phyloP scores from a whole-genome alignment of 2,888 invertebrate genomes.

The Epinotia ramella region DNA sequence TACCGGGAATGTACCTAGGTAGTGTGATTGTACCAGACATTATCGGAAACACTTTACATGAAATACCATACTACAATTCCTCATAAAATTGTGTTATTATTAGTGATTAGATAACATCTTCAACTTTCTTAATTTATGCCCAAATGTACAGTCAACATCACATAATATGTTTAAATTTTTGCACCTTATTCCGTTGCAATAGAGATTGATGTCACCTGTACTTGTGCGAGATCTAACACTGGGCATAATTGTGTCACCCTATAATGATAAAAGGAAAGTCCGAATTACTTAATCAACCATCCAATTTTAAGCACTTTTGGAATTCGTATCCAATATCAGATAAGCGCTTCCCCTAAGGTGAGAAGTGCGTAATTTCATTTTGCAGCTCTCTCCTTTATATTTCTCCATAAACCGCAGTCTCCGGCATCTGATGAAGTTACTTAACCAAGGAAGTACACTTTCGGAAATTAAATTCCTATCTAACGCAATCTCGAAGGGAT shows the following conservation, averaged over 20 bases:
- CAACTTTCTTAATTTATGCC: neutral
- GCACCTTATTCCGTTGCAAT: neutral
- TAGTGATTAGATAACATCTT: neutral
- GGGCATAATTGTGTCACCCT: conserved; percentile 6
- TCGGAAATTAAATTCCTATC: conserved; percentile 45
- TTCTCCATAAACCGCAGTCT: conserved; percentile 28
- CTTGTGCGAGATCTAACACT: neutral
- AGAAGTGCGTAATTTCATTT: conserved; percentile 29
- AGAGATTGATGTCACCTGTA: too few species aligned
- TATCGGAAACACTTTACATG: neutral
- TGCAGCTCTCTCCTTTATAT: conserved; percentile 11
- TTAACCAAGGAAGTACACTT: conserved; percentile 30
- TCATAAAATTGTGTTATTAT: neutral
- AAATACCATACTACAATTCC: conserved; percentile 4
- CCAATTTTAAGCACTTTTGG: conserved; percentile 15
- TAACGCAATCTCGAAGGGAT: conserved; percentile 40
- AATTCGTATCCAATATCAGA: conserved; percentile 39
- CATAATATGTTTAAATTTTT: too few species aligned
- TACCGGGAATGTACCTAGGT: neutral
- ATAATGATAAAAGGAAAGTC: neutral
- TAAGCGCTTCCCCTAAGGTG: conserved; percentile 24
- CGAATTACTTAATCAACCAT: conserved; percentile 7
- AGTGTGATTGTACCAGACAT: conserved; percentile 13
- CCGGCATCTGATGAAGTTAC: neutral
- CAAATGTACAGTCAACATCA: too few species aligned